phyloP scores from a whole-genome alignment of 2,888 invertebrate genomes.

The Psococerastis gibbosa region DNA sequence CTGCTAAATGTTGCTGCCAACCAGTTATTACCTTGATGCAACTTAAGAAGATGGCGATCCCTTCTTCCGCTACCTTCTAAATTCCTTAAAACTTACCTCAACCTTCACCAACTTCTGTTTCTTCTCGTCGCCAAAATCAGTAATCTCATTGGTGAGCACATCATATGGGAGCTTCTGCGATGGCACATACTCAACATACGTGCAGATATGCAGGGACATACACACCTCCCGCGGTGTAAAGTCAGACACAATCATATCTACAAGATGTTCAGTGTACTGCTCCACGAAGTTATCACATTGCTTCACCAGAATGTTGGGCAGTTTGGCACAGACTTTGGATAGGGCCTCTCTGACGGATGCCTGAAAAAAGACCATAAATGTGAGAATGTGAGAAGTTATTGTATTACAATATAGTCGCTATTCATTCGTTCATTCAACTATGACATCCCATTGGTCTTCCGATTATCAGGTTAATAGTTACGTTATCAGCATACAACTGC shows the following conservation, averaged over 20 bases:
- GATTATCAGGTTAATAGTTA: no score
- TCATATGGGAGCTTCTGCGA: neutral
- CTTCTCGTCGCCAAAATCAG: slow-evolving; percentile 24
- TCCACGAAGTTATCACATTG: slow-evolving; percentile 62
- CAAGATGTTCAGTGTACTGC: slow-evolving; percentile 51
- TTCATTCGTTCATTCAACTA: no score
- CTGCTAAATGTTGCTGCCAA: no score
- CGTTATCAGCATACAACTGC: no score
- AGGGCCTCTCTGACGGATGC: slow-evolving; percentile 47
- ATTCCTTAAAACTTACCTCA: no score
- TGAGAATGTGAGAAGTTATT: no score
- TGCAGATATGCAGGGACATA: slow-evolving; percentile 52
- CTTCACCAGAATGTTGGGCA: slow-evolving; percentile 38
- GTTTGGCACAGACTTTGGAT: slow-evolving; percentile 45
- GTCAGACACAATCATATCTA: slow-evolving; percentile 60
- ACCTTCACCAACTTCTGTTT: neutral
- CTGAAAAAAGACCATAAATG: no score
- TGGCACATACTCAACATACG: slow-evolving; percentile 3
- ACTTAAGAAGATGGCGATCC: no score
- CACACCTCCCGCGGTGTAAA: slow-evolving; percentile 60
- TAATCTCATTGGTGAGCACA: slow-evolving; percentile 43
- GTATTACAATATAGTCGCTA: no score
- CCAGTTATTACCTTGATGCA: no score
- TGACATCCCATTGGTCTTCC: no score
- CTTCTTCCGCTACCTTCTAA: no score